Evolutionary conservation across 2,113 vertebrate species (phyloP).

Genomic region (Clarias gariepinus): DNA sequence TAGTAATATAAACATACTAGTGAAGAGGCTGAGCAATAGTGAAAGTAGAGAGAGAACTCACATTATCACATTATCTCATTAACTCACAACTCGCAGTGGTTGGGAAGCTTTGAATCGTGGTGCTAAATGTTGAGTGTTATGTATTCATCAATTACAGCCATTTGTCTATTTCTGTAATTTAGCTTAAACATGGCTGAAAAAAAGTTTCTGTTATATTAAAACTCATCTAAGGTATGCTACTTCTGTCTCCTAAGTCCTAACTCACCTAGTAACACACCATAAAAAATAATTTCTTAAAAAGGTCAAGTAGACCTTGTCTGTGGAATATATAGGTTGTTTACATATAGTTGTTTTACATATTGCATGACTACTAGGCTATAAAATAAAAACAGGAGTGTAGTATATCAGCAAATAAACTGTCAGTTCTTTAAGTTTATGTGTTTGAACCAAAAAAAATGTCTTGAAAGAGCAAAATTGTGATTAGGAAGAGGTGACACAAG

Average conservation of each 20-base stretch:
- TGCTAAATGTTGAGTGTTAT: neutral
- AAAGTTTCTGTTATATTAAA: neutral
- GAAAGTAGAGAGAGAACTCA: neutral
- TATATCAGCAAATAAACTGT: too few species aligned
- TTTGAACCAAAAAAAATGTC: too few species aligned
- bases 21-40: neutral
- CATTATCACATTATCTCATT: too few species aligned
- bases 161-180: neutral
- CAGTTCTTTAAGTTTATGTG: too few species aligned
- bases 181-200: neutral
- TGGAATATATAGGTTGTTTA: neutral
- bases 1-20: neutral
- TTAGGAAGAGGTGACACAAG: too few species aligned
- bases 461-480: too few species aligned
- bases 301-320: neutral
- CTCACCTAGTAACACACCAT: neutral
- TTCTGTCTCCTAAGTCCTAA: neutral
- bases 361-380: too few species aligned
- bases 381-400: too few species aligned
- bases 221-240: neutral
- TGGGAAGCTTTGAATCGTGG: neutral
- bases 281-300: neutral
- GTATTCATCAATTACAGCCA: neutral
- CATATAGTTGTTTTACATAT: neutral
- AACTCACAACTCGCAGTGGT: neutral